Evolutionary conservation across 2,888 invertebrate species (phyloP).

Genomic region (Ophion ellenae): DNA sequence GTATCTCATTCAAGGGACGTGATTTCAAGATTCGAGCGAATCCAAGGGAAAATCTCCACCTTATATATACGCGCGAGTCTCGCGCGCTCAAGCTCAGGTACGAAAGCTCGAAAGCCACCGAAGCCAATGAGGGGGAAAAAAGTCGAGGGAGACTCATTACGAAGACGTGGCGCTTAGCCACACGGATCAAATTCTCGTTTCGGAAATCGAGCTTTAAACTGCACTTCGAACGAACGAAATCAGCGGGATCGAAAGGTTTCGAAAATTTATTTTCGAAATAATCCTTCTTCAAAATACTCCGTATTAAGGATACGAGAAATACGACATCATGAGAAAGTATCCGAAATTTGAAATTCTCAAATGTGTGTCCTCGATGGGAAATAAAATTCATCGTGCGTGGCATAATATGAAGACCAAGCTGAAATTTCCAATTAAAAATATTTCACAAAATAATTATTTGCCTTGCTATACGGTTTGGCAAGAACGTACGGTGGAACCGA

Average conservation of each 20-base stretch:
- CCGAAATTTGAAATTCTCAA: too few relatives aligned
- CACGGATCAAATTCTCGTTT: slow-evolving; percentile 25
- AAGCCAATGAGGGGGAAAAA: slow-evolving; percentile 44
- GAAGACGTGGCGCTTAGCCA: background rate
- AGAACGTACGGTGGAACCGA: too few relatives aligned
- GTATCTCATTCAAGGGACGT: slow-evolving; percentile 61
- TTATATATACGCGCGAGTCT: background rate
- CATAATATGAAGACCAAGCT: too few relatives aligned
- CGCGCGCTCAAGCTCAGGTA: slow-evolving; percentile 8
- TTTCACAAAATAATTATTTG: background rate
- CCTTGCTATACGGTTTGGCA: too few relatives aligned
- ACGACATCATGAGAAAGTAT: too few relatives aligned
- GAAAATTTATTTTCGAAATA: too few relatives aligned
- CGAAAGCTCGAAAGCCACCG: slow-evolving; percentile 49
- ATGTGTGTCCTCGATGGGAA: too few relatives aligned
- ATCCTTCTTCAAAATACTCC: too few relatives aligned
- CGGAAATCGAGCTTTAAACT: slow-evolving; percentile 30
- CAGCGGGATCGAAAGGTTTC: background rate
- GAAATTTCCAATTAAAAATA: background rate
- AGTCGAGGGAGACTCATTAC: slow-evolving; percentile 23
- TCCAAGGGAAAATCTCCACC: slow-evolving; percentile 32
- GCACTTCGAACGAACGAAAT: background rate
- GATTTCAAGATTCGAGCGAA: slow-evolving; percentile 29
- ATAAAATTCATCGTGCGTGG: too few relatives aligned
- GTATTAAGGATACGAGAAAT: too few relatives aligned